Evolutionary conservation across 2,888 invertebrate species (phyloP), one percentile per base, ranked within the genome.

Genomic region (Caenorhabditis sulstoni): DNA sequence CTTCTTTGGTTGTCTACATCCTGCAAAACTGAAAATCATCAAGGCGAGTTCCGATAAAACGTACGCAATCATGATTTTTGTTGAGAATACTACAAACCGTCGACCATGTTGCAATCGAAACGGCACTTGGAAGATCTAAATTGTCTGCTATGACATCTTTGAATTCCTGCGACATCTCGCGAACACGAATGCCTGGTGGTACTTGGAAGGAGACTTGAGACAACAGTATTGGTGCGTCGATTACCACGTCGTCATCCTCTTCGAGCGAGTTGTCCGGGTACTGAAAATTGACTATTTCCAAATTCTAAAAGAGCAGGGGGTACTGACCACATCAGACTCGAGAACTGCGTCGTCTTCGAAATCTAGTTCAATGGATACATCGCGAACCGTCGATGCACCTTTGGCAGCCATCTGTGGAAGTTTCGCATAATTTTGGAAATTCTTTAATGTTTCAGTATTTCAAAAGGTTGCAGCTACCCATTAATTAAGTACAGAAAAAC

Each of bases 351-450:
- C 67, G 20, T 67, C 67, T 16, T 67, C 62, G 11, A 64, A n/a
- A 65, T 70, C 70, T 35, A 77, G 44, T 14, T 68, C 75, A 0
- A 75, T 75, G 16, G 75, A 62, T n/a, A 75, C 57, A 35, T 73
- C 65, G 29, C 29, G 7, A 29, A 29, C 7, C 7, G 7, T 29
- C 29, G 29, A 29, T n/a, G 12, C 11, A 16, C n/a, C n/a, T n/a
- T n/a, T n/a, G n/a, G 16, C 18, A 18, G 50, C 11, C 49, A 49
- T 62, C 50, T 62, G 47, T 29, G 29, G 29, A 5, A 29, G 3
- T 29, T 29, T 29, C 7, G 29, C 4, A 7, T 29, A 29, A 29
- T 29, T 3, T 29, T 29, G 29, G 7, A 29, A 3, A 29, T 3
- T 5, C 7, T 29, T 29, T 7, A n/a, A 29, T 3, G 7, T 5